Evolutionary conservation across 23 tunicate species (phyloP), one percentile per base, ranked within the genome.

Genomic region (Clavelina lepadiformis): DNA sequence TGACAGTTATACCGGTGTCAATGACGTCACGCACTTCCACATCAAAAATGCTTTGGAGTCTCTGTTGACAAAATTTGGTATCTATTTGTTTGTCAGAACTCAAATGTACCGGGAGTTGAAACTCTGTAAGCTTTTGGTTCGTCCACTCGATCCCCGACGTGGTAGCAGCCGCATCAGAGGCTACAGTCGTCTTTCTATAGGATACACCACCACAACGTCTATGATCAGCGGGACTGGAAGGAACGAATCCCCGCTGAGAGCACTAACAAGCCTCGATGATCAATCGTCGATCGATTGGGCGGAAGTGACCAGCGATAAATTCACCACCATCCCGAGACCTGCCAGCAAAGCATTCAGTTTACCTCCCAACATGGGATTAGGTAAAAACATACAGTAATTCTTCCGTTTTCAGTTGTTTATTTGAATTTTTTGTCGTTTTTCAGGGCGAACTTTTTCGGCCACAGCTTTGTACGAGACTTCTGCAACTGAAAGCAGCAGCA

Each of bases 131-230:
- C 80, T 86, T 0, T 46, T 86, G 23, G 29, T 86, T 11, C 85
- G 85, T 0, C 85, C 95, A 26, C 69, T 86, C 28, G 95, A 86
- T 38, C 32, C 61, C 28, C 79, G 95, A 25, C 78, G 95, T 15
- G 95, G 95, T 2, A 86, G 95, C 80, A 86, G 95, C 55, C 78
- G 95, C 58, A 86, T 86, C 45, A 67, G 95, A 13, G 95, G 95
- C 5, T 86, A 86, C 85, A 86, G 95, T 59, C 83, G 95, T 1
- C 53, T 86, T 31, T 86, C 95, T 28, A 75, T 83, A 73, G 91
- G 81, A 44, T 69, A 33, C 49, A 79, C 80, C 11, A 86, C 95
- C 22, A 86, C 95, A n/a, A 75, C 95, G 15, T 60, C 77, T 13
- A 5, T 58, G 5, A 54, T 63, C 63, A 68, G 84, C 38, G 67